phyloP scores from a whole-genome alignment of 2,888 invertebrate species.

The Lymantria monacha region DNA sequence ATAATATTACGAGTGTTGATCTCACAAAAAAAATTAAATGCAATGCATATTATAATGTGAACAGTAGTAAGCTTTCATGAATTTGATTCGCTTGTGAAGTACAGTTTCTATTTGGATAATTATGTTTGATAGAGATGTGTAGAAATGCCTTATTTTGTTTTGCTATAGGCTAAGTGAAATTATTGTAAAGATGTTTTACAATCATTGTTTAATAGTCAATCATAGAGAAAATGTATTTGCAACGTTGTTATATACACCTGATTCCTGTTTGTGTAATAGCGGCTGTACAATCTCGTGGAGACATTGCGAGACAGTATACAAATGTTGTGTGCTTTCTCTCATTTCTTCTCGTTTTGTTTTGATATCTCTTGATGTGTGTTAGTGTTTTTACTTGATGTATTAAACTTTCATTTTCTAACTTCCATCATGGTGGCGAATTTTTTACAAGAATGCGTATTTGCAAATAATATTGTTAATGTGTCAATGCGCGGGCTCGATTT shows the following conservation, averaged over 20 bases:
- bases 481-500: no score
- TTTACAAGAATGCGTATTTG: no score
- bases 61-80: conserved; percentile 41
- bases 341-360: no score
- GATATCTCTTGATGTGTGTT: no score
- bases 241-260: conserved; percentile 48
- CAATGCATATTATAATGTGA: conserved; percentile 41
- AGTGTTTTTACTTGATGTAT: no score
- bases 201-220: conserved; percentile 55
- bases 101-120: conserved; percentile 51
- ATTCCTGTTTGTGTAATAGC: conserved; percentile 47
- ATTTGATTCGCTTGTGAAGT: conserved; percentile 49
- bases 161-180: conserved; percentile 70
- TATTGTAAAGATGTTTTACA: conserved; percentile 62
- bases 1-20: conserved; percentile 69
- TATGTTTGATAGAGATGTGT: conserved; percentile 60
- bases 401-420: no score
- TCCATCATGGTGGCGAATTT: no score
- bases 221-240: conserved; percentile 43
- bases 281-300: conserved; percentile 1
- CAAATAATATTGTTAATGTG: no score
- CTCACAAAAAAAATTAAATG: conserved; percentile 52
- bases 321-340: no score
- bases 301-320: no score
- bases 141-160: conserved; percentile 79